These are phyloP conservation scores for Pristionchus fissidentatus DNA, from an alignment of 2,888 invertebrate genomes.

Conservation along the genomic window DNA sequence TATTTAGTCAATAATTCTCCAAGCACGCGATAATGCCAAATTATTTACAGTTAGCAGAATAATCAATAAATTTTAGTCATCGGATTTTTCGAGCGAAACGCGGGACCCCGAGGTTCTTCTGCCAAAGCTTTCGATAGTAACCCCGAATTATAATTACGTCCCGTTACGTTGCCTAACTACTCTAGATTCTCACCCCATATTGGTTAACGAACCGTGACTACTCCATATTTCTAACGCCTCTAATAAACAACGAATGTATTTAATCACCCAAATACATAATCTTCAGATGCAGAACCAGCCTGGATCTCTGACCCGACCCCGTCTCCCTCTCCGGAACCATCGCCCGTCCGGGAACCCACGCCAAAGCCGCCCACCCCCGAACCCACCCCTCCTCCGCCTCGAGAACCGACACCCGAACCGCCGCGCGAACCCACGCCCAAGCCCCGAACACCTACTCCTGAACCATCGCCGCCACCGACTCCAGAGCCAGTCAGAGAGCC, in stretches of 20 bases:
- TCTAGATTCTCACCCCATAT: not conserved
- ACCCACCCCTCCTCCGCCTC: slow-evolving; percentile 45
- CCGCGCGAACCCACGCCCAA: slow-evolving; percentile 49
- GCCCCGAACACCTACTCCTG: slow-evolving; percentile 47
- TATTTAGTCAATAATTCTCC: no score
- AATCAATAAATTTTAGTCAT: slow-evolving; percentile 40
- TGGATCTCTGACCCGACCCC: slow-evolving; percentile 70
- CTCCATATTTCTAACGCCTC: not conserved
- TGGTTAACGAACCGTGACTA: not conserved
- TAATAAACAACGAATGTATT: not conserved
- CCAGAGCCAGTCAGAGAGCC: slow-evolving; percentile 38
- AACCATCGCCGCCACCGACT: slow-evolving; percentile 49
- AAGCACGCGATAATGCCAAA: no score
- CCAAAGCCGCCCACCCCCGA: slow-evolving; percentile 45
- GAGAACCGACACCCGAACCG: not conserved
- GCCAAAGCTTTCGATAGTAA: not conserved
- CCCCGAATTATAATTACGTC: not conserved
- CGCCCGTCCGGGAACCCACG: not conserved
- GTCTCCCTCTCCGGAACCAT: slow-evolving; percentile 56
- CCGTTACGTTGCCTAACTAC: not conserved
- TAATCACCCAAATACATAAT: not conserved
- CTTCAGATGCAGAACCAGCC: slow-evolving; percentile 56
- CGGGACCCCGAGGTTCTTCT: not conserved
- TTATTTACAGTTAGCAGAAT: not conserved
- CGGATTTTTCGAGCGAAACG: slow-evolving; percentile 19